Evolutionary conservation across 2,797 vertebrate species (phyloP), one percentile per base, ranked within the genome.

Genomic region (Acrossocheilus wenchowensis): DNA sequence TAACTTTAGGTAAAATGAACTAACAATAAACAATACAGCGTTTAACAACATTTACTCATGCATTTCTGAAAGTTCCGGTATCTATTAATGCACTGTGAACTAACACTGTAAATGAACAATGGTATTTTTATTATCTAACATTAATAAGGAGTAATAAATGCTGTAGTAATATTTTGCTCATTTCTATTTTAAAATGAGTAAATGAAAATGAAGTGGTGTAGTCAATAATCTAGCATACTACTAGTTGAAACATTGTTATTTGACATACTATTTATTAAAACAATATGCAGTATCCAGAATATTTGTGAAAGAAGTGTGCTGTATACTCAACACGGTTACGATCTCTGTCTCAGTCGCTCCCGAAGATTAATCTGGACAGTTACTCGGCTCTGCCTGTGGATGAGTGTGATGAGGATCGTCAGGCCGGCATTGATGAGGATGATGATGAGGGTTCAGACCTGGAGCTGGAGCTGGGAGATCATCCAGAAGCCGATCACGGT

Each of bases 321-420:
- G 7, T n/a, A 8, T 26, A 43, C 23, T 43, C 8, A 60, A 60
- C 21, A 60, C 23, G 1, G 78, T 15, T 14, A 2, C 6, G 1
- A 23, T 39, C 48, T 82, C 71, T 78, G 1, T 36, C 10, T 17
- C 86, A 99, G 98, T 81, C 89, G 0, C 90, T 99, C 50, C 98
- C 98, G 11, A 95, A 90, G 74, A 98, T 99, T 1, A 93, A 95
- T 89, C 90, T 99, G 93, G 96, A 97, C 90, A 97, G 89, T 90
- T 99, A 99, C 91, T 98, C 98, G 0, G 95, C 96, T 19, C 89
- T 97, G 86, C 98, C 98, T 0, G 91, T 94, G 39, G 97, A 98
- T 3, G 97, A 98, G 92, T 97, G 95, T 0, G 97, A 97, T 23
- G 97, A 99, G 91, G 98, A 99, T 93, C 92, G 97, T 78, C 97